A percentile compares a stretch with the other conserved stretches of the same genome.
Evolutionary conservation across 1,140 invertebrate species (phyloP).

Genomic region (Panulirus ornatus): DNA sequence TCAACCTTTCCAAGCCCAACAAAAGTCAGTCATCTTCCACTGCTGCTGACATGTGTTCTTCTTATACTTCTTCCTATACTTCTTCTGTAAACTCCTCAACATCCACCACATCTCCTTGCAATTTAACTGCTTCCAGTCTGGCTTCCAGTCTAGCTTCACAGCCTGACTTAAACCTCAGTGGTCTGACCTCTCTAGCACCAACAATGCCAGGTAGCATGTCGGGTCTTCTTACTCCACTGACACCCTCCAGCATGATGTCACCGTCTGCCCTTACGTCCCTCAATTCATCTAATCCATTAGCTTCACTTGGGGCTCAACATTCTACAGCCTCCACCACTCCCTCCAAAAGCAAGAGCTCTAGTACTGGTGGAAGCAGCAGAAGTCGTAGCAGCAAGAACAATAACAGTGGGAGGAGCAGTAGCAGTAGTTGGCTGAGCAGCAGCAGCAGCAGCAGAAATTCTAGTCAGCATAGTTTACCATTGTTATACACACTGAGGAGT

Average conservation of each 20-base stretch:
- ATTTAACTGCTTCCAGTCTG: constrained; percentile 1
- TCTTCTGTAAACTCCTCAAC: constrained; percentile 27
- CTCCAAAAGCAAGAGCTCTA: constrained; percentile 26
- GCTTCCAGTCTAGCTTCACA: constrained; percentile 40
- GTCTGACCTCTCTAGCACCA: constrained; percentile 22
- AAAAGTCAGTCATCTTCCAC: constrained; percentile 30
- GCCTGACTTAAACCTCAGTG: constrained; percentile 21
- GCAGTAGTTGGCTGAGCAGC: not conserved
- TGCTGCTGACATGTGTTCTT: not conserved
- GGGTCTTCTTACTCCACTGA: constrained; percentile 32
- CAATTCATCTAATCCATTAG: constrained; percentile 40
- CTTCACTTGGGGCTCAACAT: constrained; percentile 58
- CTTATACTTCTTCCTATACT: constrained; percentile 17
- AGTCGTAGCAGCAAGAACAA: constrained; percentile 19
- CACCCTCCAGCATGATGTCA: constrained; percentile 53
- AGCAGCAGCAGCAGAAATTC: constrained; percentile 49
- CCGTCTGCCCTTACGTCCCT: constrained; percentile 50
- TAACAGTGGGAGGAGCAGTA: constrained; percentile 26
- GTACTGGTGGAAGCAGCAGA: constrained; percentile 39
- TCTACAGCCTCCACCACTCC: constrained; percentile 12
- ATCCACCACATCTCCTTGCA: constrained; percentile 30
- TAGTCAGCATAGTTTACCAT: constrained; percentile 56
- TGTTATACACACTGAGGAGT: constrained; percentile 54
- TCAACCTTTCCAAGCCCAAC: constrained; percentile 61
- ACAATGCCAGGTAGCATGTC: constrained; percentile 46